phyloP scores from a whole-genome alignment of 2,888 invertebrate species.

The Lasioglossum calceatum region DNA sequence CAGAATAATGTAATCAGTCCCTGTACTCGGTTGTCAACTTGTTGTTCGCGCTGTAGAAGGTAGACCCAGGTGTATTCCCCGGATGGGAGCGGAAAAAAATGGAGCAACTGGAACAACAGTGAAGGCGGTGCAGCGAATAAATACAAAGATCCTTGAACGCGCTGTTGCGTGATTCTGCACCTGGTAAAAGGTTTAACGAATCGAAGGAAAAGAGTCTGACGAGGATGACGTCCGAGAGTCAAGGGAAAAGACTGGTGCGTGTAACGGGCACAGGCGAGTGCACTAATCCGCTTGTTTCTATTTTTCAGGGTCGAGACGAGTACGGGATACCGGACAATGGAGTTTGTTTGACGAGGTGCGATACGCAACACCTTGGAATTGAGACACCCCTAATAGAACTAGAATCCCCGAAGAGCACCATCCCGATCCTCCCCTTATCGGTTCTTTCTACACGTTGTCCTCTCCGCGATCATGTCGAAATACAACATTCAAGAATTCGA shows the following conservation, averaged over 20 bases:
- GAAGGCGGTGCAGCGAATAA: background rate
- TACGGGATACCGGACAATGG: conserved; percentile 64
- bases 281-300: conserved; percentile 16
- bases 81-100: background rate
- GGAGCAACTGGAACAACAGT: background rate
- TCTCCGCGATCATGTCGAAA: conserved; percentile 87
- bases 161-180: conserved; percentile 1
- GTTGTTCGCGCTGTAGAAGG: background rate
- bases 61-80: background rate
- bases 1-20: background rate
- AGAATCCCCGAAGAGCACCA: conserved; percentile 12
- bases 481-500: conserved; percentile 79
- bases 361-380: background rate
- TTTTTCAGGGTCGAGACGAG: conserved; percentile 54
- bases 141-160: conserved; percentile 19
- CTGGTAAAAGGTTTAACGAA: conserved; percentile 3
- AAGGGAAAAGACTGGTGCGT: conserved; percentile 4
- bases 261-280: background rate
- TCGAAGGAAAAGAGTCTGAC: background rate
- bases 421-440: background rate
- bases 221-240: background rate
- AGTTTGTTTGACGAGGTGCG: conserved; percentile 60
- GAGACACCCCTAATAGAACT: conserved; percentile 11
- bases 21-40: background rate
- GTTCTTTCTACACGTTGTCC: background rate